Percentiles rank a stretch among this genome's conserved stretches.
Conservation (phyloP, 2,888 invertebrate species). For the Drosophila borealis region DNA sequence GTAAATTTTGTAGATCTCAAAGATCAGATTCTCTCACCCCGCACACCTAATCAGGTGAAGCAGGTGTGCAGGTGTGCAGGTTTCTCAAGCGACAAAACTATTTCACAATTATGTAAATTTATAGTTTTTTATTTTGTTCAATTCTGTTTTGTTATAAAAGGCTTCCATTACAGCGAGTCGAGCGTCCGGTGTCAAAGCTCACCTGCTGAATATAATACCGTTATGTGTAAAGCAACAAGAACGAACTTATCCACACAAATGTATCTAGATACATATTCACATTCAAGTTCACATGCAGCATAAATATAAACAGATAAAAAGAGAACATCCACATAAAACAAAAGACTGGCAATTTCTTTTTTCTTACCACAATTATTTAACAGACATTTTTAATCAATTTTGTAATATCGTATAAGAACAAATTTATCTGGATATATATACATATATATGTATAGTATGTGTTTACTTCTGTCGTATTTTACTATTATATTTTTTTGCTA, state of each 20-base stretch:
- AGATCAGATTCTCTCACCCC: no score
- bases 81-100: neutral
- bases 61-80: no score
- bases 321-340: neutral
- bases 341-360: neutral
- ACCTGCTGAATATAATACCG: slow-evolving; percentile 18
- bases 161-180: slow-evolving; percentile 27
- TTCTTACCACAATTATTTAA: neutral
- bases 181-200: slow-evolving; percentile 5
- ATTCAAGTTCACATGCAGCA: neutral
- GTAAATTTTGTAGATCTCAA: no score
- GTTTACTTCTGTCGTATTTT: no score
- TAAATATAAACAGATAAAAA: no score
- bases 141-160: neutral
- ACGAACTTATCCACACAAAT: neutral
- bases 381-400: no score
- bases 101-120: slow-evolving; percentile 6
- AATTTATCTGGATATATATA: no score
- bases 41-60: no score
- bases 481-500: neutral
- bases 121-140: no score
- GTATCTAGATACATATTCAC: neutral
- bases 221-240: slow-evolving; percentile 2
- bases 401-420: no score
- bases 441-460: no score